Evolutionary conservation across 2,797 vertebrate species (phyloP), one percentile per base, ranked within the genome.

Genomic region (Knipowitschia caucasica): DNA sequence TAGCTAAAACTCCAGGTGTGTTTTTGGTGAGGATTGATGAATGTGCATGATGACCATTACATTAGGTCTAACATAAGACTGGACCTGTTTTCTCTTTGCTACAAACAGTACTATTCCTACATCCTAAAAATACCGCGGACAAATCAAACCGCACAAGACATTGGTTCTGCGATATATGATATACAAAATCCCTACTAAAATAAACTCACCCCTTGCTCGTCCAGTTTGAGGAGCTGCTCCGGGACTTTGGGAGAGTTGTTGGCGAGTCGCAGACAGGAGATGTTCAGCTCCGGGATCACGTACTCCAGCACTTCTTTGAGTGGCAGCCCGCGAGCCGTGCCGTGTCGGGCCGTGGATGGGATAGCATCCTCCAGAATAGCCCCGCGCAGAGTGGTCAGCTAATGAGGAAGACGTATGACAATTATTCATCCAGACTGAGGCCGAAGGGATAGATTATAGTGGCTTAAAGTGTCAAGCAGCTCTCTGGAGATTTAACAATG

Each of bases 221-320:
- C 96, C 39, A 99, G 86, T 78, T 96, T 97, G 46, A 99, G 93
- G 5, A 99, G 91, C 67, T 98, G 96, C 60, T 98, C 96, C 0
- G 92, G 84, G 64, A 99, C 95, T 81, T 93, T 94, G 49, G 94
- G 94, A 0, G 95, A 94, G 82, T 62, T 94, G 58, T 93, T 81
- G 59, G 96, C 93, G 78, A 95, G 91, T 33, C 95, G 88, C 60
- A 99, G 88, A 80, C 94, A 97, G 68, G 87, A 92, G 72, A 96
- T 94, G 60, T 93, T 93, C 44, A 99, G 89, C 75, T 98, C 96
- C 0, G 96, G 96, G 67, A 98, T 85, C 51, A 98, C 94, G 1
- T 95, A 98, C 53, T 98, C 96, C 7, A 99, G 89, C 1, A 99
- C 94, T 62, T 99, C 96, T 73, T 97, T 98, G 49, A 98, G 91